Conservation (phyloP, 37 sponge, comb jelly and placozoan species). For the Crambe crambe region DNA sequence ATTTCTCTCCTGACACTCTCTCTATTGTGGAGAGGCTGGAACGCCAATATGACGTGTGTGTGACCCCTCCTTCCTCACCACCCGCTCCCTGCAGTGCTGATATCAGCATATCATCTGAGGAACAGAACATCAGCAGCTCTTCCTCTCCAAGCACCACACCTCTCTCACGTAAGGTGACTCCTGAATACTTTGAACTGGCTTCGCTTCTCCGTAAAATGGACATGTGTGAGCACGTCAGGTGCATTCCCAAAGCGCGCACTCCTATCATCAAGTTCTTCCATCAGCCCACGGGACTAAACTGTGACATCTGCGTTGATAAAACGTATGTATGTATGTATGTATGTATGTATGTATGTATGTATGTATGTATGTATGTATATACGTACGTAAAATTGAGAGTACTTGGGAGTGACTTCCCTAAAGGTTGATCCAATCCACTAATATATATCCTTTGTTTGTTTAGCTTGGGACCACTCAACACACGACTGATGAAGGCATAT, state of each 20-base stretch:
- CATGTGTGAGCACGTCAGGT: slow-evolving; percentile 1
- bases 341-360: neutral
- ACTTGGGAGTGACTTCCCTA: neutral
- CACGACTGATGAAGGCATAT: slow-evolving; percentile 50
- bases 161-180: neutral
- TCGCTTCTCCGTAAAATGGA: neutral
- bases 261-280: slow-evolving; percentile 56
- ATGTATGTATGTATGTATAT: neutral
- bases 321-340: slow-evolving; percentile 15
- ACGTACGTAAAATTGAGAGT: neutral
- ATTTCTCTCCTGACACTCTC: neutral
- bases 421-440: neutral
- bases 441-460: neutral
- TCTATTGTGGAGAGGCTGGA: neutral
- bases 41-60: neutral
- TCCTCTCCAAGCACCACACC: neutral
- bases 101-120: no score
- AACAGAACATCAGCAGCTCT: no score
- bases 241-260: slow-evolving; percentile 45
- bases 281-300: slow-evolving; percentile 1
- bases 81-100: neutral
- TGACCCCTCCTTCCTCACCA: neutral
- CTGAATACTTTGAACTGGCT: neutral
- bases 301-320: slow-evolving; percentile 58
- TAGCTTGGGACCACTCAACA: slow-evolving; percentile 52